phyloP scores from a whole-genome alignment of 2,888 invertebrate species.

The Psylliodes chrysocephalus region DNA sequence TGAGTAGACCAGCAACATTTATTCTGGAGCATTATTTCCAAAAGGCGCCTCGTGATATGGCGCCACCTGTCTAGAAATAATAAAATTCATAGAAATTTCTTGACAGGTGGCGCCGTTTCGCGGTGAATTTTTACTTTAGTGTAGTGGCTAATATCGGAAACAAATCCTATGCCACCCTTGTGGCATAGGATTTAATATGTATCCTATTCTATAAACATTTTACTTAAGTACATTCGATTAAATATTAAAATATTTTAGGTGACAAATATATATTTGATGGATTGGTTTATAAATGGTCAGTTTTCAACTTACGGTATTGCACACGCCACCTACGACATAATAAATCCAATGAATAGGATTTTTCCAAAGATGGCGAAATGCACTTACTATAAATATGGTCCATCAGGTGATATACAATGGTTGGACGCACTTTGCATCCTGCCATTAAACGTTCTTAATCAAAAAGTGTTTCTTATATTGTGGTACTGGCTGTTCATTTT shows the following conservation, averaged over 20 bases:
- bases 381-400: conserved; percentile 69
- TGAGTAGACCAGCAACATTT: too few species aligned
- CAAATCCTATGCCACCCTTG: too few species aligned
- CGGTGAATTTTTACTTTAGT: too few species aligned
- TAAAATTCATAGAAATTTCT: too few species aligned
- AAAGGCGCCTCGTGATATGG: too few species aligned
- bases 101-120: too few species aligned
- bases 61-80: too few species aligned
- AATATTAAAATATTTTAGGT: too few species aligned
- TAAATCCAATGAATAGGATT: conserved; percentile 72
- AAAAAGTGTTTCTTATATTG: conserved; percentile 79
- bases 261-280: conserved; percentile 75
- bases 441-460: conserved; percentile 81
- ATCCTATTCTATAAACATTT: background rate
- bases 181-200: too few species aligned
- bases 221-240: conserved; percentile 8
- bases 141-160: too few species aligned
- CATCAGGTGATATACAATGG: conserved; percentile 68
- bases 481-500: conserved; percentile 81
- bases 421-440: conserved; percentile 78
- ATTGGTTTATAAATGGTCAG: conserved; percentile 72
- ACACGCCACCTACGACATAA: conserved; percentile 63
- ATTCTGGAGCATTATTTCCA: too few species aligned
- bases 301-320: conserved; percentile 72
- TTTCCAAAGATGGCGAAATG: conserved; percentile 79